phyloP scores from a whole-genome alignment of 2,888 invertebrate species.

The Lasioglossum oenotherae region DNA sequence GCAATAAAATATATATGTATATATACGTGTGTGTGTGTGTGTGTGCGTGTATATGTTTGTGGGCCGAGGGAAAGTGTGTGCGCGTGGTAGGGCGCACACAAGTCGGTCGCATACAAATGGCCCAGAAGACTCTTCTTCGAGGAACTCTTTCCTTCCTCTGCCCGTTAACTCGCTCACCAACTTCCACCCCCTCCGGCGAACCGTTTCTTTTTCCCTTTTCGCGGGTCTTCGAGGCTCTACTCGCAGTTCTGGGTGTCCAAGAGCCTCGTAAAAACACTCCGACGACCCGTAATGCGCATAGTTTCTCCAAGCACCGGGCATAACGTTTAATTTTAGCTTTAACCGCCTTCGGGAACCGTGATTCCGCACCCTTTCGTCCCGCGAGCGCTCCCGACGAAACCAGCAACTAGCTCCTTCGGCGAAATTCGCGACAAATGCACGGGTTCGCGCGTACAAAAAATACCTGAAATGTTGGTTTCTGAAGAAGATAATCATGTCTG shows the following conservation, averaged over 20 bases:
- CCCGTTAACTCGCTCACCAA: slow-evolving; percentile 39
- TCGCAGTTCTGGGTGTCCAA: slow-evolving; percentile 23
- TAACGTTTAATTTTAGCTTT: slow-evolving; percentile 74
- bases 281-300: slow-evolving; percentile 70
- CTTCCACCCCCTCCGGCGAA: slow-evolving; percentile 28
- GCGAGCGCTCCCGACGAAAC: background rate
- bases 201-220: slow-evolving; percentile 11
- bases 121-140: slow-evolving; percentile 44
- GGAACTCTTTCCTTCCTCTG: slow-evolving; percentile 51
- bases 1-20: slow-evolving; percentile 79
- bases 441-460: background rate
- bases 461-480: background rate
- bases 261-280: slow-evolving; percentile 63
- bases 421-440: background rate
- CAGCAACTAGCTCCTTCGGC: background rate
- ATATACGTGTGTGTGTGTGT: background rate
- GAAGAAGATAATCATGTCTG: background rate
- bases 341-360: background rate
- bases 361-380: background rate
- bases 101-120: slow-evolving; percentile 64
- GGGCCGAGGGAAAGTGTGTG: slow-evolving; percentile 23
- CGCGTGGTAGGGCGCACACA: slow-evolving; percentile 41
- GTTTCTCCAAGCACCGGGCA: slow-evolving; percentile 75
- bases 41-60: background rate
- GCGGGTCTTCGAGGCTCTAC: slow-evolving; percentile 10